Conservation (phyloP, 1,140 invertebrate species). For the Tetramorium simillimum region DNA sequence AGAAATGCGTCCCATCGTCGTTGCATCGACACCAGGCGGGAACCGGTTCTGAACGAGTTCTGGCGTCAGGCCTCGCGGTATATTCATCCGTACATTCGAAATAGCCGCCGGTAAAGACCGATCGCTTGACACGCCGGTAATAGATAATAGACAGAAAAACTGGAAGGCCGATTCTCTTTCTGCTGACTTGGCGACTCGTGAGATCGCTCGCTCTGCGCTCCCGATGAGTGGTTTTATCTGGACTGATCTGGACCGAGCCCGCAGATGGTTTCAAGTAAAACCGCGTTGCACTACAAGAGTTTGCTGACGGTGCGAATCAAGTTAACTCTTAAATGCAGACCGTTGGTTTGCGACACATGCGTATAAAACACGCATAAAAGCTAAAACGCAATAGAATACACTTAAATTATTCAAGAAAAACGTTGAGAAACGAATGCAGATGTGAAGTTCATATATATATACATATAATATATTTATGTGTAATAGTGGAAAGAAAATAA, state of each 20-base stretch:
- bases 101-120: constrained; percentile 67
- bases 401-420: constrained; percentile 2
- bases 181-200: neutral
- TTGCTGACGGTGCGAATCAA: neutral
- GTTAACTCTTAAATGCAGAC: neutral
- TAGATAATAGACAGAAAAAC: constrained; percentile 76
- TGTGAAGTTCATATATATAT: neutral
- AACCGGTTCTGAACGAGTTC: constrained; percentile 81
- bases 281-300: neutral
- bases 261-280: neutral
- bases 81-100: constrained; percentile 67
- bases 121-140: constrained; percentile 57
- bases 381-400: neutral
- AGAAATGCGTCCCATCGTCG: constrained; percentile 76
- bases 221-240: constrained; percentile 24
- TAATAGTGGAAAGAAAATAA: neutral
- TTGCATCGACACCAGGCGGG: constrained; percentile 73
- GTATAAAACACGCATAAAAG: neutral
- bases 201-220: neutral
- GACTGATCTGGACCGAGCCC: no score
- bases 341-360: neutral
- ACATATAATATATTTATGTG: no score
- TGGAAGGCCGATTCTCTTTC: constrained; percentile 66
- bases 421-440: neutral
- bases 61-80: constrained; percentile 49